phyloP scores from a whole-genome alignment of 2,113 vertebrate species.

The Cephalophus harveyi region DNA sequence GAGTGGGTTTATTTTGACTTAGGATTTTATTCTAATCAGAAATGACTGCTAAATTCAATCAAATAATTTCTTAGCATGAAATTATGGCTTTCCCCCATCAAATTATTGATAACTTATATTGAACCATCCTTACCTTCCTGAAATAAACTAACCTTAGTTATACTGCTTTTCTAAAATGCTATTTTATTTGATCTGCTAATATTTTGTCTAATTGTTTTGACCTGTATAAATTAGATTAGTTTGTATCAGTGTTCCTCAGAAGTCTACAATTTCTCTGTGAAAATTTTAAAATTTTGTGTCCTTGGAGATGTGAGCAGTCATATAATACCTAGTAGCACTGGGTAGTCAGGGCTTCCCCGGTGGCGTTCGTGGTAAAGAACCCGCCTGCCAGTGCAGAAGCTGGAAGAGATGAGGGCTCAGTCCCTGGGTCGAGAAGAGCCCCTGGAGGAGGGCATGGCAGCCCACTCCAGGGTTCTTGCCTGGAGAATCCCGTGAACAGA shows the following conservation, averaged over 20 bases:
- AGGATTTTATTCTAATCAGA: background rate
- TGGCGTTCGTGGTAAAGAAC: background rate
- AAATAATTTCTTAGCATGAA: background rate
- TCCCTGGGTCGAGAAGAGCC: background rate
- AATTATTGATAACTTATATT: background rate
- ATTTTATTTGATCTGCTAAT: background rate
- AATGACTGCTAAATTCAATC: background rate
- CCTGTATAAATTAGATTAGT: background rate
- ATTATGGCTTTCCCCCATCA: background rate
- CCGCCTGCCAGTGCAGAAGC: background rate
- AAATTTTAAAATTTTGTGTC: background rate
- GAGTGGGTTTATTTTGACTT: background rate
- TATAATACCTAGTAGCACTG: too few relatives aligned
- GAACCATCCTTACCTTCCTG: background rate
- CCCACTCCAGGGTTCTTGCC: background rate
- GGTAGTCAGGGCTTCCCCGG: background rate
- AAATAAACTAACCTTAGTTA: background rate
- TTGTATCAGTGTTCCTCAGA: background rate
- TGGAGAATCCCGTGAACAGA: background rate
- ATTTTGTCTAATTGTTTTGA: background rate
- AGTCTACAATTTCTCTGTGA: background rate
- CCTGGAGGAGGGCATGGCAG: background rate
- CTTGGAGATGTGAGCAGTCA: background rate
- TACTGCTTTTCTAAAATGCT: background rate
- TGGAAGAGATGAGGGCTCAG: background rate